phyloP scores from a whole-genome alignment of 2,113 vertebrate genomes.

The Atherinomorus stipes region DNA sequence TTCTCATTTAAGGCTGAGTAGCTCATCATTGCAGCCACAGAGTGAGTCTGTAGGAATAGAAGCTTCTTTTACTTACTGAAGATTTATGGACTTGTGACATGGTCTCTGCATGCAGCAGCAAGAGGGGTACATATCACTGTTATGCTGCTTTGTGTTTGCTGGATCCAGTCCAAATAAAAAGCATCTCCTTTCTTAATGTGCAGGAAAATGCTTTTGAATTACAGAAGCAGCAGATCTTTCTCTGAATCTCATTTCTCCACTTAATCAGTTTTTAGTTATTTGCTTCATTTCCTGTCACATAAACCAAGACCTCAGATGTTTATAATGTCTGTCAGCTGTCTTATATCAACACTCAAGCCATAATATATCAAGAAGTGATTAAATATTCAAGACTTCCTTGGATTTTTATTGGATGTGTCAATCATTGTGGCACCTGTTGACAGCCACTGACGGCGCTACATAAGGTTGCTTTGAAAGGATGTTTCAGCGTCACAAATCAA shows the following conservation, averaged over 20 bases:
- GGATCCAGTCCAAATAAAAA: conserved; percentile 7
- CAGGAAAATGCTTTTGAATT: not conserved
- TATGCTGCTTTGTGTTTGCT: not conserved
- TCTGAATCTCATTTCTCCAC: conserved; percentile 4
- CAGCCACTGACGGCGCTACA: not conserved
- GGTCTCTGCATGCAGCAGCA: conserved; percentile 26
- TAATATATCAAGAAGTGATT: conserved; percentile 52
- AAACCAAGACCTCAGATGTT: not conserved
- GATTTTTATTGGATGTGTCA: conserved; percentile 55
- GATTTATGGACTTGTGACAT: conserved; percentile 73
- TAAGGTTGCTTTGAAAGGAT: not conserved
- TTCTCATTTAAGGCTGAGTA: conserved; percentile 71
- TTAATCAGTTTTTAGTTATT: not conserved
- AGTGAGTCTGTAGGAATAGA: conserved; percentile 42
- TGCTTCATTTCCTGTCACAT: not conserved
- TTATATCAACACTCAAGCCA: conserved; percentile 21
- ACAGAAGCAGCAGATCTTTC: not conserved
- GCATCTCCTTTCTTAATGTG: not conserved
- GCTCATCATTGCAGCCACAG: conserved; percentile 64
- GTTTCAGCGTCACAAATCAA: not conserved
- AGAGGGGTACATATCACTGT: conserved; percentile 24
- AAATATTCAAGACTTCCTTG: conserved; percentile 58
- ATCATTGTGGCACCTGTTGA: conserved; percentile 31
- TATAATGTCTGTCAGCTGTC: conserved; percentile 35
- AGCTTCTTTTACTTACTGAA: conserved; percentile 41